Base-by-base conservation (phyloP, 2,113 vertebrate genomes). In the Anas platyrhynchos region DNA sequence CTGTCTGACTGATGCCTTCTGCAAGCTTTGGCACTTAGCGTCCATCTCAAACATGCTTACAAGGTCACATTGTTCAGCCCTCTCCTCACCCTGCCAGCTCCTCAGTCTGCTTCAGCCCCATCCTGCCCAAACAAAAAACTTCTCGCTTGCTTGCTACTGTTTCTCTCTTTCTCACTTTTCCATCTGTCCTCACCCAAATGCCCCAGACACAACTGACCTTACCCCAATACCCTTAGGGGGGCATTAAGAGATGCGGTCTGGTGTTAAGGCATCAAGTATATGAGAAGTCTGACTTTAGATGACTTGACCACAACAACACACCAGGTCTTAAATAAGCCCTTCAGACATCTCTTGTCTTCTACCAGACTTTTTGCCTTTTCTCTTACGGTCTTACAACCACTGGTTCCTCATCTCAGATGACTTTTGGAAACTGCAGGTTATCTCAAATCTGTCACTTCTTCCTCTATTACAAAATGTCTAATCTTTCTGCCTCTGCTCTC, bases 221-320 rank as follows among this genome's bases (percentile, higher is more conserved):
- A 34, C 13, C 4, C 44, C n/a, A 73, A 34, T 14, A 16, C 31
- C 7, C 20, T 34, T 6, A 50, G 8, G 1, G 79, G 77, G 27
- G 32, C 10, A 27, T 15, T 46, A 79, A 59, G 90, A 66, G 1
- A 6, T 14, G 1, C 0, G 1, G 2, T 3, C 62, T 63, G 55
- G 18, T 34, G 16, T 23, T 14, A 9, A 34, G 29, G 5, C 21
- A 32, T 1, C 7, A 10, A 85, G 9, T 9, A 3, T 2, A 43
- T 44, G 32, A 46, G 7, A 52, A 80, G 7, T 36, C 55, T 62
- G 44, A 54, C 27, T 52, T 65, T 32, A 3, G 29, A 4, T 41
- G 41, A 71, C 7, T 31, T 79, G 17, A 12, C 38, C n/a, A 62
- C 79, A 59, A 41, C 15, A 72, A 27, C 34, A 50, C 14, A 61